Conservation (phyloP, 1,140 invertebrate species). For the Apis cerana region DNA sequence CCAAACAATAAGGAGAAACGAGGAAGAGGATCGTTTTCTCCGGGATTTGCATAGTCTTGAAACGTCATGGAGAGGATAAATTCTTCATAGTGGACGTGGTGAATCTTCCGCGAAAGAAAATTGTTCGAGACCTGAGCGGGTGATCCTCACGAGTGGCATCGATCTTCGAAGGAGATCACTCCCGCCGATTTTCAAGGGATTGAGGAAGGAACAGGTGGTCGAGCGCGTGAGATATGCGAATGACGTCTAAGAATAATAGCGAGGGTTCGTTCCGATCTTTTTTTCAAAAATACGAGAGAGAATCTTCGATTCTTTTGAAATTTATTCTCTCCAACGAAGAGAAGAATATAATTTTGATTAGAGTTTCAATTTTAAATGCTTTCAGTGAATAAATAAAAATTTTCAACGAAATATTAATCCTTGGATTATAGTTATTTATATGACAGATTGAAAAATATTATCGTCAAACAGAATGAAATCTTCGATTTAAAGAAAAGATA, state of each 20-base stretch:
- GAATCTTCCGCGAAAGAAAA: constrained; percentile 7
- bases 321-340: neutral
- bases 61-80: constrained; percentile 8
- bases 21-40: constrained; percentile 42
- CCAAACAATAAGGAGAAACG: constrained; percentile 68
- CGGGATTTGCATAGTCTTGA: constrained; percentile 69
- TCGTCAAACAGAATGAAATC: no score
- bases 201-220: constrained; percentile 11
- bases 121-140: neutral
- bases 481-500: no score
- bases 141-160: constrained; percentile 13
- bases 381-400: no score
- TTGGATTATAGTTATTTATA: no score
- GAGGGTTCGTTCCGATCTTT: neutral
- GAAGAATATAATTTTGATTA: no score
- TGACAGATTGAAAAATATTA: no score
- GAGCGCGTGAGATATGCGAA: neutral
- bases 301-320: neutral
- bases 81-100: neutral
- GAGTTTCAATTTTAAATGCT: no score
- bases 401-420: no score
- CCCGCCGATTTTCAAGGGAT: neutral
- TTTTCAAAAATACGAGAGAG: no score
- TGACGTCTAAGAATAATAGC: neutral
- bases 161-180: neutral